phyloP scores from a whole-genome alignment of 2,113 vertebrate species.

The Notothenia coriiceps region DNA sequence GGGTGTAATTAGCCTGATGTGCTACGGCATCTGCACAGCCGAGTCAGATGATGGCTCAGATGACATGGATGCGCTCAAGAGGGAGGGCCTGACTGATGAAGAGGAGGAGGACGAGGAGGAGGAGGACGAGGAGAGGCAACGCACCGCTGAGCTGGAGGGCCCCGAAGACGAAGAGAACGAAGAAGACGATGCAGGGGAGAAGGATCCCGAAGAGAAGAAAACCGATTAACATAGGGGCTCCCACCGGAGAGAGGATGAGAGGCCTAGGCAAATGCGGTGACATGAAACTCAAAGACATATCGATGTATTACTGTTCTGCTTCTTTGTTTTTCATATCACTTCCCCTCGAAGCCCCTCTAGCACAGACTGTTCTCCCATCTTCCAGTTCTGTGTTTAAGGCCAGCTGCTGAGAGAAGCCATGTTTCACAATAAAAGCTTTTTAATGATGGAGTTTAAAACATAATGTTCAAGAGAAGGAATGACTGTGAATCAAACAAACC shows the following conservation, averaged over 20 bases:
- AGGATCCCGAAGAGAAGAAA: conserved; percentile 81
- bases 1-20: conserved; percentile 99
- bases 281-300: conserved; percentile 76
- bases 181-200: conserved; percentile 79
- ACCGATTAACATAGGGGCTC: conserved; percentile 82
- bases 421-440: conserved; percentile 50
- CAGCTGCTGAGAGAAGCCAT: conserved; percentile 28
- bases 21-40: conserved; percentile 97
- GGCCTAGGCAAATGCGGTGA: conserved; percentile 64
- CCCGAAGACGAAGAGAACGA: conserved; percentile 82
- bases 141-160: conserved; percentile 76
- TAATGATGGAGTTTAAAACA: conserved; percentile 26
- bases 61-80: conserved; percentile 85
- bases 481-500: conserved; percentile 57
- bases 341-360: conserved; percentile 29
- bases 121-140: conserved; percentile 84
- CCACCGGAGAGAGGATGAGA: conserved; percentile 43
- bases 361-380: conserved; percentile 40
- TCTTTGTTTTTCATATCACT: conserved; percentile 75
- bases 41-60: conserved; percentile 89
- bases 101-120: conserved; percentile 87
- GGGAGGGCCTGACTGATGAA: conserved; percentile 85
- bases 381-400: conserved; percentile 33
- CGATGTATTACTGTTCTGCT: conserved; percentile 42
- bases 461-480: conserved; percentile 2